A percentile compares a stretch with the other conserved stretches of the same genome.
phyloP scores from a whole-genome alignment of 2,113 vertebrate species.

The Notiomystis cincta region DNA sequence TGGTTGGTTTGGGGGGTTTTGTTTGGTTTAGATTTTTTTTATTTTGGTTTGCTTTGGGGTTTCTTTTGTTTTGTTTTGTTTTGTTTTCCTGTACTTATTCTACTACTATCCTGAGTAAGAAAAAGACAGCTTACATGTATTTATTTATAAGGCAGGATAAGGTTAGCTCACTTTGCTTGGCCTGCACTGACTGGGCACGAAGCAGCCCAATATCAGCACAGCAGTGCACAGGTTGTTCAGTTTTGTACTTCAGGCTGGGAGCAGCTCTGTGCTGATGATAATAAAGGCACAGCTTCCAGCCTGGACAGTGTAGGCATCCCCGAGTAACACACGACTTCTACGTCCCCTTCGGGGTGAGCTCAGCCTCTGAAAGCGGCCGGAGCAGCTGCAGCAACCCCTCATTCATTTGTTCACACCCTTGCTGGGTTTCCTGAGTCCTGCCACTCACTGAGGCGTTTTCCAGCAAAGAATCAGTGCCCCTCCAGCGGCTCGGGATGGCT shows the following conservation, averaged over 20 bases:
- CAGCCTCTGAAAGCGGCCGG: background rate
- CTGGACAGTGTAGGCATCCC: background rate
- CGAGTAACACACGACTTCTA: background rate
- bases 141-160: background rate
- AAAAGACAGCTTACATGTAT: background rate
- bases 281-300: background rate
- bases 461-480: background rate
- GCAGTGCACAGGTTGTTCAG: background rate
- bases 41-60: background rate
- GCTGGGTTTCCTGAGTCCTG: background rate
- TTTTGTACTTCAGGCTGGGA: background rate
- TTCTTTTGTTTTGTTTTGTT: too few species aligned
- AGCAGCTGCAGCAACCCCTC: background rate
- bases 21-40: accelerated
- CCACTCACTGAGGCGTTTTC: background rate
- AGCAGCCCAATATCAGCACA: background rate
- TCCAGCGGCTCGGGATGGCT: background rate
- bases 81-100: accelerated
- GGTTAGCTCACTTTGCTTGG: background rate
- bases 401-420: background rate
- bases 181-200: background rate
- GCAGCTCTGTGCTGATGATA: background rate
- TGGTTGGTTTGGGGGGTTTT: accelerated
- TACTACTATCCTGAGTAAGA: background rate
- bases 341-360: background rate